Base-by-base conservation (phyloP, 2,888 invertebrate species). In the Scrobipalpa costella region DNA sequence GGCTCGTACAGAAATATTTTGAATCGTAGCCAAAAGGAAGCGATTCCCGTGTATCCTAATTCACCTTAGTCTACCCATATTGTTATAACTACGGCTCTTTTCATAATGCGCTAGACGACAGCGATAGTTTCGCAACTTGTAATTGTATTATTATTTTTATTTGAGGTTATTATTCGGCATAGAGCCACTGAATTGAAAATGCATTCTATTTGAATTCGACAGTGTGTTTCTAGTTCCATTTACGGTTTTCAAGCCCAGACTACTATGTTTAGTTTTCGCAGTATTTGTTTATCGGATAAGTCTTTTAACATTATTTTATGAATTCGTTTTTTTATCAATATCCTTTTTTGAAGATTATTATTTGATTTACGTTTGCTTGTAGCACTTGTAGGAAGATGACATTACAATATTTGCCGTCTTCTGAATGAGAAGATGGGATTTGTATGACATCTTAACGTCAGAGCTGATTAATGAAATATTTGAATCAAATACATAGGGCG, bases 11-110 rank as follows among this genome's bases (percentile, higher is more conserved):
- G 57, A 57, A 57, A 36, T 36, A 57, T 57, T 57, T 57, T 57
- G 57, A 57, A 57, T 38, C 57, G 36, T 38, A 38, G 57, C 57
- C 38, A 57, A 57, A 19, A 57, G 57, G 38, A 57, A 57, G 38
- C 57, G 13, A 38, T 57, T 57, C 38, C 19, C 19, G 33, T 38
- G 38, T 38, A 13, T 38, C 57, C 38, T 57, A 57, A 38, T 57
- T 57, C 38, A 57, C 57, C 57, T 55, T 15, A 55, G 38, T 38
- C 38, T 57, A 57, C 57, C 57, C 38, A 38, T 57, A 38, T 38
- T 57, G 57, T 57, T 57, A 38, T 38, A 52, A 55, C 34, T 15
- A 15, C 55, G 34, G 27, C 15, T 55, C 15, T 55, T 55, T 55
- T 55, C 50, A 52, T 52, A 52, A 52, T 52, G 50, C 50, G 50